Evolutionary conservation across 2,888 invertebrate genomes (phyloP), one percentile per base, ranked within the genome.

Genomic region (Encarsia formosa): DNA sequence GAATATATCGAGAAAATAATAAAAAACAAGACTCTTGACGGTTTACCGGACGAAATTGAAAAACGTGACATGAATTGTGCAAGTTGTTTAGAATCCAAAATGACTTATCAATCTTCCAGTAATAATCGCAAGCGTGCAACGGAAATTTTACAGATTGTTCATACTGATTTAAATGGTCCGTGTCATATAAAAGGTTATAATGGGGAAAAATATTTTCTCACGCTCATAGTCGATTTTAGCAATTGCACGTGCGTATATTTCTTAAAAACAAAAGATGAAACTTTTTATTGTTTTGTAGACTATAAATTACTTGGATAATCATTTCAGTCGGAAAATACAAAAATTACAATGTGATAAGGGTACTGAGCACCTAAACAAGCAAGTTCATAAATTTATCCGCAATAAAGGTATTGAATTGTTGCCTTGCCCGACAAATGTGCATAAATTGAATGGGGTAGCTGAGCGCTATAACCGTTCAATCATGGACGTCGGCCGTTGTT

Each of bases 281-380:
- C 57, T 5, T 57, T 52, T 48, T 46, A 57, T 41, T 47, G 56
- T 47, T 58, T 60, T 39, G 41, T 54, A 6, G 35, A 55, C 19
- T 60, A 58, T 57, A 51, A 52, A 42, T 50, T 41, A 32, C 38
- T 46, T 47, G 35, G 42, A 49, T 34, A 49, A 41, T 34, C 18
- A 23, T 18, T 43, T 29, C 9, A 43, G 49, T 15, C 35, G 43
- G 23, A 42, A n/a, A 19, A 16, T 43, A 58, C 52, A 58, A 51
- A 54, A 43, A 52, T 19, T 63, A 16, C 52, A 59, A 43, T 60
- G 59, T 40, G 60, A 58, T 44, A 57, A 56, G 39, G 59, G 55
- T 9, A 52, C 43, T 37, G 58, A 59, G 26, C 58, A 23, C 29
- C 22, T 49, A 2, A 49, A 49, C 26, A 41, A 54, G 18, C 22